A percentile compares a stretch with the other conserved stretches of the same genome.
Evolutionary conservation across 2,113 vertebrate species (phyloP).

Genomic region (Chauna torquata): DNA sequence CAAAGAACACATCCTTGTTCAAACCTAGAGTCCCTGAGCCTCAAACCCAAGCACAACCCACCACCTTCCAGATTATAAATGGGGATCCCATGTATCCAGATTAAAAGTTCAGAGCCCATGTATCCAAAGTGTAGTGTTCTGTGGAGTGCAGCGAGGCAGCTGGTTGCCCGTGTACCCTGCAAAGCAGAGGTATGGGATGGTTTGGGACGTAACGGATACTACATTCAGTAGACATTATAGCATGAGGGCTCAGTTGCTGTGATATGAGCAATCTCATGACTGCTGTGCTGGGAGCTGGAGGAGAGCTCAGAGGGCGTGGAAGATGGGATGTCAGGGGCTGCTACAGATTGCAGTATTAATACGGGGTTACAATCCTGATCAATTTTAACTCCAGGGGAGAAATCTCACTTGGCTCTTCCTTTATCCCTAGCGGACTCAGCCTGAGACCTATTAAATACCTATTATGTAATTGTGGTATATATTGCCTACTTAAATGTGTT

Average conservation of each 20-base stretch:
- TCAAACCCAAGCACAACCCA: not conserved
- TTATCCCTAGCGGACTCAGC: not conserved
- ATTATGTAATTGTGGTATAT: not conserved
- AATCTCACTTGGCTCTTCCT: not conserved
- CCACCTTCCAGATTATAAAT: not conserved
- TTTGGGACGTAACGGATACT: not conserved
- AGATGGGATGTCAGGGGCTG: not conserved
- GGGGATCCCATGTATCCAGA: not conserved
- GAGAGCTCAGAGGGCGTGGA: not conserved
- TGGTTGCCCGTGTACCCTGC: not conserved
- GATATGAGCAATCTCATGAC: not conserved
- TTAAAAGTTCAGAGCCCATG: not conserved
- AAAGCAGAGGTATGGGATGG: not conserved
- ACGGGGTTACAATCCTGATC: not conserved
- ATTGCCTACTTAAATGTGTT: not conserved
- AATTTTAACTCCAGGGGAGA: not conserved
- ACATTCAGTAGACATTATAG: rapidly evolving
- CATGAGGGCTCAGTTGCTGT: not conserved
- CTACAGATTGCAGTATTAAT: not conserved
- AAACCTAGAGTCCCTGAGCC: not conserved
- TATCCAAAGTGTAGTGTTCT: not conserved
- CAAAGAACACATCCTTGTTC: not conserved
- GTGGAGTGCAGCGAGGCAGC: not conserved
- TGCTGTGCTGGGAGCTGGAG: not conserved
- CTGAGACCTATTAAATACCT: not conserved